These are phyloP conservation scores for Apteryx mantelli DNA, from an alignment of 2,113 vertebrate species.

Conservation along the genomic window DNA sequence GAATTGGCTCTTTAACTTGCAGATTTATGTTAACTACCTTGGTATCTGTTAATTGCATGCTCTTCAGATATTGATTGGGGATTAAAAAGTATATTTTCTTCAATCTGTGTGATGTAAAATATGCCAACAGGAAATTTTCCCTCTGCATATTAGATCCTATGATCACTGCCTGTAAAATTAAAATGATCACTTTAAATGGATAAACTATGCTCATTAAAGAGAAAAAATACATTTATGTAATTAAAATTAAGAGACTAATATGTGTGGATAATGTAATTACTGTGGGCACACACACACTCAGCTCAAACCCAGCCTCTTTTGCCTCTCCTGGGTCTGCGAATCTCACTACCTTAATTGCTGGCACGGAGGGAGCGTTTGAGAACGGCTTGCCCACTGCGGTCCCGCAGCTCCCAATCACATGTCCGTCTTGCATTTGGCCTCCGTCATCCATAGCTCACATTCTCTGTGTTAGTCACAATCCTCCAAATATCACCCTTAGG, in stretches of 20 bases:
- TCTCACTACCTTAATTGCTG: constrained; percentile 42
- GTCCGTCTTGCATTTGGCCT: not conserved
- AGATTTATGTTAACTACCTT: constrained; percentile 81
- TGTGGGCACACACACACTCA: constrained; percentile 20
- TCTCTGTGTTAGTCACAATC: not conserved
- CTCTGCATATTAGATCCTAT: constrained; percentile 72
- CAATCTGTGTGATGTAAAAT: constrained; percentile 77
- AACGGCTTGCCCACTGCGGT: not conserved
- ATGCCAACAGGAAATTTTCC: constrained; percentile 75
- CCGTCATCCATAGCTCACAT: not conserved
- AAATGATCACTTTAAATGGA: constrained; percentile 77
- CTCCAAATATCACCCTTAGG: not conserved
- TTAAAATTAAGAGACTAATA: constrained; percentile 79
- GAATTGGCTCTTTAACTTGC: constrained; percentile 76
- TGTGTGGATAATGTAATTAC: constrained; percentile 77
- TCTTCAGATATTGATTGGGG: constrained; percentile 79
- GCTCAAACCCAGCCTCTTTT: constrained; percentile 20
- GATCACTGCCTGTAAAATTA: constrained; percentile 79
- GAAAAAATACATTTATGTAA: constrained; percentile 79
- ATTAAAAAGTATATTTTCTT: constrained; percentile 80
- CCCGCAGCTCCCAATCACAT: not conserved
- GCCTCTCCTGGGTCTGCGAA: constrained; percentile 17
- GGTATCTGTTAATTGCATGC: constrained; percentile 75
- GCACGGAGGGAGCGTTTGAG: not conserved
- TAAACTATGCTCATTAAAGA: constrained; percentile 78